Conservation (phyloP, 1,140 invertebrate genomes). For the Macrobrachium nipponense region DNA sequence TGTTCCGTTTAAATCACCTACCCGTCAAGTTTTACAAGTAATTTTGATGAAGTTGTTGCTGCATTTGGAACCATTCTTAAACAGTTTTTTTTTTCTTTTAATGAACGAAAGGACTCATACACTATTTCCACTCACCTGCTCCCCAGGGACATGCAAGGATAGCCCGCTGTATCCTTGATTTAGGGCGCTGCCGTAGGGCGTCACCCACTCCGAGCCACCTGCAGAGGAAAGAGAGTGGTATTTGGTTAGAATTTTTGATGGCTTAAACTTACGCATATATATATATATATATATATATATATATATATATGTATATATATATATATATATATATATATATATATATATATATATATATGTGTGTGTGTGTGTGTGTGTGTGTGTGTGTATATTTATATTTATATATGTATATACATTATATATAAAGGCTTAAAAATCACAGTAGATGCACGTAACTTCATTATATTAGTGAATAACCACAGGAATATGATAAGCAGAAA, state of each 20-base stretch:
- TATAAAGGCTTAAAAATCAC: too few relatives aligned
- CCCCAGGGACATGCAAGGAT: slow-evolving; percentile 40
- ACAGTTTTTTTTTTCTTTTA: not conserved
- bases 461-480: too few relatives aligned
- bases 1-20: too few relatives aligned
- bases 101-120: too few relatives aligned
- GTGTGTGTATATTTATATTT: slow-evolving; percentile 1
- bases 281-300: too few relatives aligned
- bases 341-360: not conserved
- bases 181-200: slow-evolving; percentile 30
- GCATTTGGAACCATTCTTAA: too few relatives aligned
- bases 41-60: too few relatives aligned
- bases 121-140: slow-evolving; percentile 34
- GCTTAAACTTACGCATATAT: not conserved
- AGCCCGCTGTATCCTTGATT: slow-evolving; percentile 26
- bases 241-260: not conserved
- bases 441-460: too few relatives aligned
- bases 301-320: not conserved
- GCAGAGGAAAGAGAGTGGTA: not conserved
- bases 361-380: too few relatives aligned
- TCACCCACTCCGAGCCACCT: slow-evolving; percentile 45
- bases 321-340: too few relatives aligned
- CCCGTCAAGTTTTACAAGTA: too few relatives aligned
- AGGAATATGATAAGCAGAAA: too few relatives aligned
- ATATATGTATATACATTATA: not conserved